A percentile compares a stretch with the other conserved stretches of the same genome.
phyloP scores from a whole-genome alignment of 1,140 invertebrate species.

The Ylistrum balloti region DNA sequence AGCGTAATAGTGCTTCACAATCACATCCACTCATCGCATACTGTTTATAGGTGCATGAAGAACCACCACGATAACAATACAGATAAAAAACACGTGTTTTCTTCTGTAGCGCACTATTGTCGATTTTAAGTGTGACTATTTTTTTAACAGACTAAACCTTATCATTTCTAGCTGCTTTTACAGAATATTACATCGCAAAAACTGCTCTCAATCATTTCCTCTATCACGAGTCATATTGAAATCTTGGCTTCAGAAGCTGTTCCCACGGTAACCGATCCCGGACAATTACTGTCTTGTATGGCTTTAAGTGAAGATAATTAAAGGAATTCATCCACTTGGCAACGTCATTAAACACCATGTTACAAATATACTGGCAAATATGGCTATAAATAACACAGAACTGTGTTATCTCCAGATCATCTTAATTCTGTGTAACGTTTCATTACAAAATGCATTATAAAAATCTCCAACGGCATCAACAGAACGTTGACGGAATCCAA shows the following conservation, averaged over 20 bases:
- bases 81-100: no score
- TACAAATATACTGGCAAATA: neutral
- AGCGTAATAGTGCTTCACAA: no score
- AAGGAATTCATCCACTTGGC: neutral
- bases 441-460: conserved; percentile 29
- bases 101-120: no score
- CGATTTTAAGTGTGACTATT: no score
- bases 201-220: neutral
- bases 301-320: conserved; percentile 25
- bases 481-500: neutral
- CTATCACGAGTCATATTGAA: neutral
- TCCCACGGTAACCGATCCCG: neutral
- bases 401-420: neutral
- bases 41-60: no score
- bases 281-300: neutral
- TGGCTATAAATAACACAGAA: neutral
- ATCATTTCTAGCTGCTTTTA: neutral
- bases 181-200: neutral
- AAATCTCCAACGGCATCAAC: neutral
- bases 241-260: neutral
- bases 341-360: conserved; percentile 5
- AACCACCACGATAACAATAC: no score
- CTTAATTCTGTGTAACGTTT: neutral
- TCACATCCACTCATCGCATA: no score
- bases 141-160: no score